These are phyloP conservation scores for Ophioninae sp. DNA, from an alignment of 2,888 invertebrate genomes.

Conservation along the genomic window DNA sequence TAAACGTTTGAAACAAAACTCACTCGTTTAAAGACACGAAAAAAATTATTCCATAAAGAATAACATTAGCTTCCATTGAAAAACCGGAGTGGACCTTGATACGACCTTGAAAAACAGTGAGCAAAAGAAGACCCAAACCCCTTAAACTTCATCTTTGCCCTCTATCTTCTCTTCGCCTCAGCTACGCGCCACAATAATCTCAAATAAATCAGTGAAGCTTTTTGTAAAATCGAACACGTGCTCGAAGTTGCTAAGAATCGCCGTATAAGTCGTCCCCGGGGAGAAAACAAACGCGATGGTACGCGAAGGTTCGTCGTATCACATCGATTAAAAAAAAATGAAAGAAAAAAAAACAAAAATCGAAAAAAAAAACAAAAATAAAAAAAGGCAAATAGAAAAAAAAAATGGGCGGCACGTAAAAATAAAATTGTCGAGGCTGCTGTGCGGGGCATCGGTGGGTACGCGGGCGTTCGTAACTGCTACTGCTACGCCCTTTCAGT, in stretches of 20 bases:
- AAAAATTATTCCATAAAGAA: neutral
- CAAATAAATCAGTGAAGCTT: constrained; percentile 16
- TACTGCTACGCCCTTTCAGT: constrained; percentile 45
- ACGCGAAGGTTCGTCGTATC: constrained; percentile 1
- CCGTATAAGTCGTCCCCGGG: constrained; percentile 13
- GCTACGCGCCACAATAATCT: neutral
- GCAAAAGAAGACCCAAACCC: neutral
- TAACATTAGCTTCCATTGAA: neutral
- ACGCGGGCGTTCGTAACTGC: neutral
- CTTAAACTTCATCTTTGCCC: neutral
- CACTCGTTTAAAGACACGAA: neutral
- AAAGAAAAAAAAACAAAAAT: constrained; percentile 13
- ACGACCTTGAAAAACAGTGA: neutral
- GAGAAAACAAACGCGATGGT: neutral
- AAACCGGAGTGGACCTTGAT: neutral
- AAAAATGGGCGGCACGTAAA: neutral
- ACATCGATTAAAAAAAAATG: constrained; percentile 2
- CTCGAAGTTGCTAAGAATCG: constrained; percentile 12
- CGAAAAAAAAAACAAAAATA: neutral
- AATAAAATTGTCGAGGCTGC: constrained; percentile 44
- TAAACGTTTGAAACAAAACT: neutral
- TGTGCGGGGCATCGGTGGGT: constrained; percentile 4
- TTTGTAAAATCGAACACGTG: constrained; percentile 20
- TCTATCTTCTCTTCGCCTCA: neutral
- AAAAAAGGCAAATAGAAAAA: neutral